These are phyloP conservation scores for Diarsia rubi DNA, from an alignment of 2,888 invertebrate genomes.

Conservation along the genomic window DNA sequence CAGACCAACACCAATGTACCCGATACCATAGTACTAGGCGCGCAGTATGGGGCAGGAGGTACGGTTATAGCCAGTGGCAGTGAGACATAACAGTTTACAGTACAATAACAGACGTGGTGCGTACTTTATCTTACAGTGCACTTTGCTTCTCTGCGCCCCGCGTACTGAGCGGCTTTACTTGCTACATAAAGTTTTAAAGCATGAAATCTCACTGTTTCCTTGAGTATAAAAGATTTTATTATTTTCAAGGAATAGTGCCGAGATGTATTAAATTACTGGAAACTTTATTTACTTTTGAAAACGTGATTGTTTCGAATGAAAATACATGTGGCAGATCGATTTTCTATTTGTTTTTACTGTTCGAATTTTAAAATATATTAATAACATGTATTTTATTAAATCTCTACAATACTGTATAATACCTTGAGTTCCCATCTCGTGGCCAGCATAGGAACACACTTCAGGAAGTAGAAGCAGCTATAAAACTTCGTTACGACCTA, in stretches of 20 bases:
- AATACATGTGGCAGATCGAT: background rate
- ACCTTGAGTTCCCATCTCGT: background rate
- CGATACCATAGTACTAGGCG: conserved; percentile 21
- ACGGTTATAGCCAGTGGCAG: background rate
- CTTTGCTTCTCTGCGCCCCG: conserved; percentile 6
- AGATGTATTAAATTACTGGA: background rate
- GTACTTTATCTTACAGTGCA: conserved; percentile 4
- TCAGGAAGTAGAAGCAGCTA: background rate
- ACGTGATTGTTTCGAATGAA: background rate
- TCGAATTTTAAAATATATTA: background rate
- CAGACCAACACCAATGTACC: background rate
- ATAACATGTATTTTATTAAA: background rate
- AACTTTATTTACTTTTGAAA: background rate
- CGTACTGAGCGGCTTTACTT: background rate
- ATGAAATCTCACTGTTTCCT: background rate
- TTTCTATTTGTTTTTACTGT: background rate
- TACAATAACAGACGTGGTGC: background rate
- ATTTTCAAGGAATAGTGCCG: background rate
- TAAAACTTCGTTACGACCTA: conserved; percentile 27
- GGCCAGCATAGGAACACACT: background rate
- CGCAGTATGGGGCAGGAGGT: conserved; percentile 2
- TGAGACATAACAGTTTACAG: background rate
- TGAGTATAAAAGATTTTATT: conserved; percentile 14
- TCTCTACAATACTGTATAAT: background rate
- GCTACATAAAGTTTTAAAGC: conserved; percentile 17